A percentile compares a stretch with the other conserved stretches of the same genome.
Evolutionary conservation across 2,113 vertebrate species (phyloP).

Genomic region (Ciconia boyciana): DNA sequence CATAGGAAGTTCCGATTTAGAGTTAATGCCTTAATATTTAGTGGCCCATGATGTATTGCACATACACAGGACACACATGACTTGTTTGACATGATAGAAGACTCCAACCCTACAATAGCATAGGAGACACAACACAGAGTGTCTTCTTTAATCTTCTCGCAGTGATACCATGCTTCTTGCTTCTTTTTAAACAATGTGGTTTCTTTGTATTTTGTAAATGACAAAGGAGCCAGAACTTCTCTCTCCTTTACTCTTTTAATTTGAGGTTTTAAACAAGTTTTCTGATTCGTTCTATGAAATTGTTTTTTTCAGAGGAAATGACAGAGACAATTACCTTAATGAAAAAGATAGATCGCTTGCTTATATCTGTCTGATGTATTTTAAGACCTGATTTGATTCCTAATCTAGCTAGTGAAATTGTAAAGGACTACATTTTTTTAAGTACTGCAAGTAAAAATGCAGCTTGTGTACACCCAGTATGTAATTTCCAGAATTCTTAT

Average conservation of each 20-base stretch:
- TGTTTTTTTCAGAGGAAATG: neutral
- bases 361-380: neutral
- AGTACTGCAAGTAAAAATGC: neutral
- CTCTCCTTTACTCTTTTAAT: neutral
- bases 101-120: neutral
- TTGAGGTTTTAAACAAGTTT: neutral
- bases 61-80: neutral
- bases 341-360: neutral
- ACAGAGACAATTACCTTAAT: neutral
- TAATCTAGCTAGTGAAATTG: neutral
- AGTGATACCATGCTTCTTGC: neutral
- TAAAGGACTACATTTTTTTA: neutral
- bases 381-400: neutral
- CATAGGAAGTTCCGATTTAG: neutral
- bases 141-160: neutral
- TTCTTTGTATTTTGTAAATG: neutral
- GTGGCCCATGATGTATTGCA: neutral
- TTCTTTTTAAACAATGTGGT: neutral
- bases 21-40: neutral
- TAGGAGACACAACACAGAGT: neutral
- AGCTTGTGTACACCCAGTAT: neutral
- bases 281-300: neutral
- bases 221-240: neutral
- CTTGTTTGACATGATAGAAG: neutral
- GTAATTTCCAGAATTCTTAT: neutral